Percentiles rank a stretch among this genome's conserved stretches.
phyloP scores from a whole-genome alignment of 2,797 vertebrate genomes.

The Cyprinodon diabolis region DNA sequence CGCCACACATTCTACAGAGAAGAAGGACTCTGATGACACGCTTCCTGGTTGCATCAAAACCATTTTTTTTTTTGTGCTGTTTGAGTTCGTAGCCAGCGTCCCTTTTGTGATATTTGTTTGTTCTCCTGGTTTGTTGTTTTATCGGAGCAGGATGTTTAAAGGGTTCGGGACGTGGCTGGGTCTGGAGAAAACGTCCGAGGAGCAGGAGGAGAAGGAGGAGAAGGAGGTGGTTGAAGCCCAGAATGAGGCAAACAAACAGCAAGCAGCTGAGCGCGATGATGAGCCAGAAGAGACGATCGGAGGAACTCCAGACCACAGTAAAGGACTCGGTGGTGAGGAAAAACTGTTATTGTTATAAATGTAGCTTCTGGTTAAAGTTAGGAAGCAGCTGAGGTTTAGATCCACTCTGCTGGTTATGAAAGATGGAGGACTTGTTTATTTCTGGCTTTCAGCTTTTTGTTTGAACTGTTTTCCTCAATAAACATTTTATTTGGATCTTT shows the following conservation, averaged over 20 bases:
- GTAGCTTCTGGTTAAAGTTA: background rate
- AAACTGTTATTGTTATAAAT: background rate
- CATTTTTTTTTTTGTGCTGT: background rate
- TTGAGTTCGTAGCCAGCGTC: background rate
- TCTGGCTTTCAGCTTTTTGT: background rate
- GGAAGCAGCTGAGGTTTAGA: background rate
- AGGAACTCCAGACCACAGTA: conserved; percentile 16
- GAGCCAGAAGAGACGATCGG: conserved; percentile 19
- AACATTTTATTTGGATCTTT: no score
- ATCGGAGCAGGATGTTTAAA: conserved; percentile 62
- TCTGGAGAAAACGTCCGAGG: conserved; percentile 56
- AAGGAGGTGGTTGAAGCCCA: conserved; percentile 75
- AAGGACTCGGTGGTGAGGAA: conserved; percentile 74
- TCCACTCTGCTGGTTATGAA: background rate
- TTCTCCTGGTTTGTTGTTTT: background rate
- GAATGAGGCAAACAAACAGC: conserved; percentile 78
- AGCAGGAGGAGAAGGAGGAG: conserved; percentile 45
- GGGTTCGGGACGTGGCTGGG: conserved; percentile 77
- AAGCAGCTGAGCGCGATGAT: conserved; percentile 48
- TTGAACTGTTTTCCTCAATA: background rate
- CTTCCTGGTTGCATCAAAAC: conserved; percentile 57
- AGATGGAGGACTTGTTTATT: background rate
- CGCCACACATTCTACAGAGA: background rate
- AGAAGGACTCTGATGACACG: conserved; percentile 7
- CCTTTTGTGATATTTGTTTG: fast-evolving